These are phyloP conservation scores for Lypha dubia DNA, from an alignment of 2,888 invertebrate species.

Conservation along the genomic window DNA sequence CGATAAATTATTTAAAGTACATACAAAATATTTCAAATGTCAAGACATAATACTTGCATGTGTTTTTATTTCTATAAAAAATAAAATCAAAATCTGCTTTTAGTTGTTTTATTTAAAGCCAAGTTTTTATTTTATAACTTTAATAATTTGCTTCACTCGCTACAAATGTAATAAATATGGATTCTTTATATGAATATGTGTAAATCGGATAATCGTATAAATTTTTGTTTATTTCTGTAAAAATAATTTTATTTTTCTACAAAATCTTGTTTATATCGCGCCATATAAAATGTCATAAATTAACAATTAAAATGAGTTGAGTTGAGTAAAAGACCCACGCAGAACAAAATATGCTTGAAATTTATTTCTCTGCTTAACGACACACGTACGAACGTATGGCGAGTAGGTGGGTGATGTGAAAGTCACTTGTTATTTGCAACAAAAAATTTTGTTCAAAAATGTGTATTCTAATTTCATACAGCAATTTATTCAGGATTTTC, in stretches of 20 bases:
- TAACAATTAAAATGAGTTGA: constrained; percentile 36
- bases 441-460: background rate
- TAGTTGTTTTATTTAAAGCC: too few species aligned
- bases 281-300: constrained; percentile 38
- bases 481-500: constrained; percentile 36
- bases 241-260: background rate
- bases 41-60: too few species aligned
- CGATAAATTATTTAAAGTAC: too few species aligned
- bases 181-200: background rate
- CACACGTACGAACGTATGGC: too few species aligned
- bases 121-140: too few species aligned
- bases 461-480: constrained; percentile 35
- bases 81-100: too few species aligned
- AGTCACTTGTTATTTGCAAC: constrained; percentile 36
- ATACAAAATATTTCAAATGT: too few species aligned
- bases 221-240: background rate
- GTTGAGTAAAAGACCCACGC: constrained; percentile 15
- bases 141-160: background rate
- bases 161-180: background rate
- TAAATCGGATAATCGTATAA: too few species aligned
- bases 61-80: too few species aligned
- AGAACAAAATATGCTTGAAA: background rate
- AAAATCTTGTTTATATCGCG: background rate
- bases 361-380: background rate
- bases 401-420: constrained; percentile 51